A percentile compares a stretch with the other conserved stretches of the same genome.
Evolutionary conservation across 2,888 invertebrate genomes (phyloP).

Genomic region (Ichneumoninae sp.): DNA sequence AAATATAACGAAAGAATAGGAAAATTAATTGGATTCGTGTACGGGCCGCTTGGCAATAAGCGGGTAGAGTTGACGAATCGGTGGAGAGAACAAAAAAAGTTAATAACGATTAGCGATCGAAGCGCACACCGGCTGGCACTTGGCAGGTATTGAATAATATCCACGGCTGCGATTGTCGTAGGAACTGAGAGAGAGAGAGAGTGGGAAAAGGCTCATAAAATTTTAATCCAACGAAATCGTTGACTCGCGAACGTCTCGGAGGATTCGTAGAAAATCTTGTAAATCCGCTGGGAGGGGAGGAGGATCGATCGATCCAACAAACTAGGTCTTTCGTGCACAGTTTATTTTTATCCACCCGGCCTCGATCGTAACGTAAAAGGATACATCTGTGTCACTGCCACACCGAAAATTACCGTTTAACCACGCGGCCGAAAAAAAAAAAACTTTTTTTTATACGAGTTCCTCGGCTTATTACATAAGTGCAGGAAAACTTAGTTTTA

Average conservation of each 20-base stretch:
- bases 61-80: neutral
- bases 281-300: constrained; percentile 11
- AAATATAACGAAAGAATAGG: constrained; percentile 4
- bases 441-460: constrained; percentile 2
- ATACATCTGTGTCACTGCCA: constrained; percentile 52
- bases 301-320: constrained; percentile 54
- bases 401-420: neutral
- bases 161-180: neutral
- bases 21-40: constrained; percentile 32
- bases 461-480: neutral
- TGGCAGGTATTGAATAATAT: constrained; percentile 4
- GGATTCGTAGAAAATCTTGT: constrained; percentile 38
- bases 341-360: constrained; percentile 59
- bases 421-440: neutral
- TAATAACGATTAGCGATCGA: neutral
- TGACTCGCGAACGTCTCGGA: neutral
- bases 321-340: constrained; percentile 58
- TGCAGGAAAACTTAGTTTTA: neutral
- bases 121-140: neutral
- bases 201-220: neutral
- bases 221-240: neutral
- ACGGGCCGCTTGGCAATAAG: constrained; percentile 32
- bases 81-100: neutral
- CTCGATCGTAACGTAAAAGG: constrained; percentile 44
- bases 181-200: too few relatives aligned